These are phyloP conservation scores for Ibidorhyncha struthersii DNA, from an alignment of 2,113 vertebrate species.

Conservation along the genomic window DNA sequence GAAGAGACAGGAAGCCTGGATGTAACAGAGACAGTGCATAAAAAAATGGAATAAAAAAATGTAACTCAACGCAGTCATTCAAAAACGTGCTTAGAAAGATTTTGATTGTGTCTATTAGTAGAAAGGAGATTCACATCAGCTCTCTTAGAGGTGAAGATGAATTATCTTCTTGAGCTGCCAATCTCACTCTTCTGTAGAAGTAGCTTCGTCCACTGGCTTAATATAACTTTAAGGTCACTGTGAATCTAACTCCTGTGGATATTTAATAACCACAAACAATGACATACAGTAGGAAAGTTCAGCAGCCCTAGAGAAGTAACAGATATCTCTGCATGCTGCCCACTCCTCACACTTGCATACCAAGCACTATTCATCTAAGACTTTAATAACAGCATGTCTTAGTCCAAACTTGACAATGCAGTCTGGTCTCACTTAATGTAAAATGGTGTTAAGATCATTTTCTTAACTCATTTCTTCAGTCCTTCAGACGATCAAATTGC, in stretches of 20 bases:
- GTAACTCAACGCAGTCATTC: neutral
- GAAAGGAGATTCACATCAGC: neutral
- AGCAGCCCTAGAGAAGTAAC: neutral
- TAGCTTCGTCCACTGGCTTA: neutral
- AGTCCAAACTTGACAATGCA: neutral
- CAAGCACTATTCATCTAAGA: neutral
- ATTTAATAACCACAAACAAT: neutral
- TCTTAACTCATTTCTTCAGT: neutral
- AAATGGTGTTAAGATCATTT: neutral
- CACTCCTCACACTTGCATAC: neutral
- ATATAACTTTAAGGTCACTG: neutral
- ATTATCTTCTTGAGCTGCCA: neutral
- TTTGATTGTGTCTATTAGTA: neutral
- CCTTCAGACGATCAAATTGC: neutral
- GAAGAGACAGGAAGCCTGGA: conserved; percentile 60
- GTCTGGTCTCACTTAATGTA: neutral
- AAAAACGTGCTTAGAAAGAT: conserved; percentile 20
- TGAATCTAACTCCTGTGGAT: neutral
- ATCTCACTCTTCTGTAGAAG: neutral
- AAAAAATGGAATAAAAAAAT: neutral
- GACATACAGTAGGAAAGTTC: neutral
- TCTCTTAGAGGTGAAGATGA: neutral
- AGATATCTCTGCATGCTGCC: neutral
- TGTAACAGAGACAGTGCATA: conserved; percentile 3
- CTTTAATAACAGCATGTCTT: neutral